Evolutionary conservation across 92 coral and sea anemone species (phyloP).

Genomic region (Epizoanthus fatuus): DNA sequence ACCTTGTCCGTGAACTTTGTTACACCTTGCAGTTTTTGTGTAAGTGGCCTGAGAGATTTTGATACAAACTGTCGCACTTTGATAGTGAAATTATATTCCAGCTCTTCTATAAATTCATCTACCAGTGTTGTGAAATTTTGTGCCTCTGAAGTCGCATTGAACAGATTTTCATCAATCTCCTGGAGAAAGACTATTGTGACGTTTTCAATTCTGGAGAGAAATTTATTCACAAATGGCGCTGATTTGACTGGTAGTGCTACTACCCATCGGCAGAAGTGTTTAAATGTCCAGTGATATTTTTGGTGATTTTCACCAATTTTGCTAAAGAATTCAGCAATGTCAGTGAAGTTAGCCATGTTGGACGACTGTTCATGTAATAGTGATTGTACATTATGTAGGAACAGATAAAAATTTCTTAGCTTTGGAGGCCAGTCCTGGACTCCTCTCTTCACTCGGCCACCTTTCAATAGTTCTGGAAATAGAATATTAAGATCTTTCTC

Average conservation of each 20-base stretch:
- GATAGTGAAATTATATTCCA: constrained; percentile 78
- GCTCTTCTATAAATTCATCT: constrained; percentile 77
- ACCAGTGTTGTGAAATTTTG: constrained; percentile 86
- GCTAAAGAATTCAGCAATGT: constrained; percentile 87
- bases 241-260: constrained; percentile 82
- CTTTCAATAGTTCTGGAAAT: constrained; percentile 62
- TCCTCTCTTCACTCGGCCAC: constrained; percentile 19
- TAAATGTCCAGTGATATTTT: constrained; percentile 67
- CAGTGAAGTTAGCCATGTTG: constrained; percentile 87
- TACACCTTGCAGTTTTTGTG: constrained; percentile 71
- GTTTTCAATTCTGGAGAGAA: constrained; percentile 83
- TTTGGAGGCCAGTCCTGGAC: constrained; percentile 33
- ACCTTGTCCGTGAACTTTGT: constrained; percentile 81
- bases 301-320: constrained; percentile 76
- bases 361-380: constrained; percentile 69
- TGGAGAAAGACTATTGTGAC: constrained; percentile 76
- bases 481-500: constrained; percentile 53
- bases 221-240: constrained; percentile 75
- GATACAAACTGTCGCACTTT: constrained; percentile 79
- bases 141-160: constrained; percentile 79
- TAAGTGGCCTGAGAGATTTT: constrained; percentile 74
- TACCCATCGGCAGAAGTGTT: constrained; percentile 68
- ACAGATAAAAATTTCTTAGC: constrained; percentile 66
- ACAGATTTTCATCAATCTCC: constrained; percentile 74
- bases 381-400: constrained; percentile 66